Evolutionary conservation across 2,113 vertebrate genomes (phyloP).

Genomic region (Acrocephalus arundinaceus): DNA sequence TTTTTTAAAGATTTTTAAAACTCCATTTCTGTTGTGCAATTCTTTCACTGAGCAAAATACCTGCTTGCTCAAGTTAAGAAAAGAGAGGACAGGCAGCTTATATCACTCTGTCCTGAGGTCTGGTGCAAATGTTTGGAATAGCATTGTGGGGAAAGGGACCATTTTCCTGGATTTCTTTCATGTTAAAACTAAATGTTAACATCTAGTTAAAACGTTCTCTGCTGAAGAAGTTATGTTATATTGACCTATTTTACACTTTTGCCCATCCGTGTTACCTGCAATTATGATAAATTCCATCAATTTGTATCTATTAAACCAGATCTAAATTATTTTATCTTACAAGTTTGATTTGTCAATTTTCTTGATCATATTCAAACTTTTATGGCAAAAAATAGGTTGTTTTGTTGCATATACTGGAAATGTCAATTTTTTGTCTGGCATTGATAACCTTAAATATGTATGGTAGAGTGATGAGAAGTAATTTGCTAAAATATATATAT

Average conservation of each 20-base stretch:
- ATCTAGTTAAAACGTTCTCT: background rate
- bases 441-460: background rate
- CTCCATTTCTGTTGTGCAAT: background rate
- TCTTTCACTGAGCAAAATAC: background rate
- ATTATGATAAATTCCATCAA: background rate
- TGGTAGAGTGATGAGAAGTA: background rate
- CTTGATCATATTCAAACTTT: background rate
- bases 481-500: background rate
- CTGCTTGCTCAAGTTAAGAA: background rate
- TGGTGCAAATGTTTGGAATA: background rate
- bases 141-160: background rate
- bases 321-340: background rate
- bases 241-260: background rate
- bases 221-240: too few species aligned
- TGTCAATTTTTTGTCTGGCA: background rate
- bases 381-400: background rate
- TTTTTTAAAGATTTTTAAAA: background rate
- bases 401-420: background rate
- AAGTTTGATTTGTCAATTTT: background rate
- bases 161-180: background rate
- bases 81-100: background rate
- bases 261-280: background rate
- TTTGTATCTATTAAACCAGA: background rate
- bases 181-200: background rate
- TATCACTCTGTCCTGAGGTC: background rate